A percentile compares a stretch with the other conserved stretches of the same genome.
Conservation (phyloP, 64 coral and sea anemone species). For the Anthopleura sola region DNA sequence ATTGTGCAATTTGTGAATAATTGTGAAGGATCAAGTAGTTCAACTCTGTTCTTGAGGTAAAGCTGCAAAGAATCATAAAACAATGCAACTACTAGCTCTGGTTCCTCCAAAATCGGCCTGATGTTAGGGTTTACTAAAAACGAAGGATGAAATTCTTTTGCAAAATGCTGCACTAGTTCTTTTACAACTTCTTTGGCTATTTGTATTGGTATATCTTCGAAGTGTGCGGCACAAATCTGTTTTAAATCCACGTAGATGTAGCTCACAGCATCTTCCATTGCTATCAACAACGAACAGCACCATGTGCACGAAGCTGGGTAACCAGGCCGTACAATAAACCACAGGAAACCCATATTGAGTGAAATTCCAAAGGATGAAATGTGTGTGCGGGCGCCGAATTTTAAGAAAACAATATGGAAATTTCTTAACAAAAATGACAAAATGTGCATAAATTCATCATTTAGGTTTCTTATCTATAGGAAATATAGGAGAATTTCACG, state of each 20-base stretch:
- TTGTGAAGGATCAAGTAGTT: constrained; percentile 26
- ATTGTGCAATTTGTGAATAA: constrained; percentile 25
- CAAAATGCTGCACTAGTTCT: constrained; percentile 22
- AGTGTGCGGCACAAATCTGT: neutral
- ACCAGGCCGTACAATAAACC: constrained; percentile 1
- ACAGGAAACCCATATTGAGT: no score
- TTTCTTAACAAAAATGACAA: no score
- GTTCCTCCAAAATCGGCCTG: constrained; percentile 12
- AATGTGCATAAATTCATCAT: no score
- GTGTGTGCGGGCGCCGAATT: no score
- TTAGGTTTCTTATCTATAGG: no score
- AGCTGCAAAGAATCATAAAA: constrained; percentile 33
- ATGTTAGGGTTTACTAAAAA: neutral
- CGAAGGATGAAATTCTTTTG: constrained; percentile 8
- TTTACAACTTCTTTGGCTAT: constrained; percentile 6
- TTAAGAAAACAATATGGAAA: no score
- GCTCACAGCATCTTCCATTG: constrained; percentile 30
- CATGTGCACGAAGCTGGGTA: constrained; percentile 14
- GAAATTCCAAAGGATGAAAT: no score
- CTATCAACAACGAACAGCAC: constrained; percentile 17
- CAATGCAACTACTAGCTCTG: constrained; percentile 25
- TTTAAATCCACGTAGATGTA: constrained; percentile 21
- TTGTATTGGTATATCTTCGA: constrained; percentile 18
- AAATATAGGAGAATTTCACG: no score
- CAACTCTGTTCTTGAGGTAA: constrained; percentile 11